Base-by-base conservation (phyloP, 2,797 vertebrate species). In the Gobio occitaniae region DNA sequence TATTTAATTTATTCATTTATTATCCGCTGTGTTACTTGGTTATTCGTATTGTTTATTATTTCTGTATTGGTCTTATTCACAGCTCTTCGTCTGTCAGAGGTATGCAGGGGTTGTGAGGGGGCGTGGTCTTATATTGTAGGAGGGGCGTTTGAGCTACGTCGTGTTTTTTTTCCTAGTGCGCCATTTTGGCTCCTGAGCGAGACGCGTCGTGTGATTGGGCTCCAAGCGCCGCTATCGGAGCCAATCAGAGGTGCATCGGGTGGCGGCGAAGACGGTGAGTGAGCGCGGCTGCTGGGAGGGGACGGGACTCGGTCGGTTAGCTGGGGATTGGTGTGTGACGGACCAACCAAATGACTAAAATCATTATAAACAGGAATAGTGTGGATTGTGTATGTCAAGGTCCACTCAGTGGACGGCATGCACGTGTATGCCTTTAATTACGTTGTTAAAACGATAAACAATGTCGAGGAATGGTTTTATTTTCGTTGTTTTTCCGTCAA, bases 211-310 rank as follows among this genome's bases (percentile, higher is more conserved):
- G 95, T 98, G 97, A 98, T 98, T 98, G 97, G 97, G 96, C 93
- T 98, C 95, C 93, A 96, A 95, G 93, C 91, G 90, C 92, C 94
- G 94, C 96, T 95, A 95, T 95, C 96, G 90, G 97, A 98, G 96
- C 97, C 97, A 99, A 98, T 99, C 97, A 99, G 97, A 96, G 96
- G 96, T 96, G 95, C 96, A 96, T 95, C 96, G 96, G 96, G 96
- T 96, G 97, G 96, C 95, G 87, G 91, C 95, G 95, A 56, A 95
- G 89, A 96, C 96, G 97, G 97, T 97, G 96, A 96, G 95, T 94
- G 93, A 97, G 95, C 96, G 91, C 92, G 94, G 93, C 94, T 94
- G 63, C 52, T 93, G 94, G 94, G 94, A 94, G 86, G 93, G 94
- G 93, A 94, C 93, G 94, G 86, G 77, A 87, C 86, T 72, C 77